These are phyloP conservation scores for Apis dorsata DNA, from an alignment of 1,140 invertebrate species.

Conservation along the genomic window DNA sequence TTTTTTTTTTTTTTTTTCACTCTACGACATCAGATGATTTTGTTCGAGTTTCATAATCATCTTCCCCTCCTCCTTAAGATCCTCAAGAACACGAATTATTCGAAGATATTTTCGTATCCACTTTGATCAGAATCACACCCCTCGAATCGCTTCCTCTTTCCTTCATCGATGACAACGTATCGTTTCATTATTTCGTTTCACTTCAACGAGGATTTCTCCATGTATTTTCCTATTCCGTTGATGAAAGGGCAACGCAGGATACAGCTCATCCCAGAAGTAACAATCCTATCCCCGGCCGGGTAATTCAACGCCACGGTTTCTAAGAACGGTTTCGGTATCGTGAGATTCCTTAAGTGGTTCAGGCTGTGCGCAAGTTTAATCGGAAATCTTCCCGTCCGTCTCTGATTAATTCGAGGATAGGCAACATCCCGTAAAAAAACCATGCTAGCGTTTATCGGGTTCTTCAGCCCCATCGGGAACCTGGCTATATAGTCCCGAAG, in stretches of 20 bases:
- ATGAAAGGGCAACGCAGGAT: conserved; percentile 16
- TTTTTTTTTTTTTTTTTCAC: no score
- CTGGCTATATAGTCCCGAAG: not conserved
- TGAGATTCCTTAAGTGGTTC: not conserved
- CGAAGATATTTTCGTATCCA: not conserved
- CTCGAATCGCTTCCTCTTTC: not conserved
- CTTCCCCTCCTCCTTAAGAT: no score
- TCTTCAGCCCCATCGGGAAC: no score
- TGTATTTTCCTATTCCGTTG: not conserved
- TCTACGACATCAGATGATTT: no score
- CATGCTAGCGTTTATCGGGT: not conserved
- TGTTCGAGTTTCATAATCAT: no score
- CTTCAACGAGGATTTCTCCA: not conserved
- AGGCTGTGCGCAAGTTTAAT: conserved; percentile 1
- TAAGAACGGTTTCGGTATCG: conserved; percentile 3
- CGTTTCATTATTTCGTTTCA: not conserved
- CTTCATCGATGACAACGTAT: no score
- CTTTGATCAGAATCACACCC: not conserved
- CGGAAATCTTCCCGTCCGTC: not conserved
- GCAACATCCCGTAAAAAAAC: not conserved
- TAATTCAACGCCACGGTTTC: not conserved
- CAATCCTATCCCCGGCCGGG: not conserved
- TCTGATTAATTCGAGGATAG: not conserved
- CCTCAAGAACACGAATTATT: not conserved
- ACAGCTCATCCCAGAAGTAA: not conserved